A percentile compares a stretch with the other conserved stretches of the same genome.
phyloP scores from a whole-genome alignment of 2,888 invertebrate genomes.

The Scaeva pyrastri region DNA sequence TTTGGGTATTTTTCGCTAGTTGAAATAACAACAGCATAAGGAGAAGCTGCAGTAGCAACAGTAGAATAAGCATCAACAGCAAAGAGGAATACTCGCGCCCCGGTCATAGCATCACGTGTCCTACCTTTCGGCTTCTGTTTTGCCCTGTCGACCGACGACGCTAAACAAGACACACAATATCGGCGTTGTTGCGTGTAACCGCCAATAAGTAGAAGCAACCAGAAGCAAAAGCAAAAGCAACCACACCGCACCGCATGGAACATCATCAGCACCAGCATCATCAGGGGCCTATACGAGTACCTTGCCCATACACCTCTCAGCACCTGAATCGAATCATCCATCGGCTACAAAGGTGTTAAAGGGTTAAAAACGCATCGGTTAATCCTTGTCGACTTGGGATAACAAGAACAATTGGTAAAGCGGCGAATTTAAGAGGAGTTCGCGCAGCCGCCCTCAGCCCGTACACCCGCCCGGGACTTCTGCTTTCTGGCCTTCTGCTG shows the following conservation, averaged over 20 bases:
- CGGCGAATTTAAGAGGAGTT: slow-evolving; percentile 70
- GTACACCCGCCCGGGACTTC: not conserved
- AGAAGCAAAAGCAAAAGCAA: not conserved
- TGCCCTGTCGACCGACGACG: slow-evolving; percentile 63
- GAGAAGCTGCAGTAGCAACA: not conserved
- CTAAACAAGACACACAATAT: slow-evolving; percentile 73
- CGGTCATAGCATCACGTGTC: slow-evolving; percentile 73
- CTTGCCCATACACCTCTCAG: not conserved
- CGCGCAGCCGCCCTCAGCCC: slow-evolving; percentile 7
- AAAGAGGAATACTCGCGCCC: slow-evolving; percentile 32
- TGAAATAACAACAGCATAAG: not conserved
- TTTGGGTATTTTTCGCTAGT: slow-evolving; percentile 45
- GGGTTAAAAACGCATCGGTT: slow-evolving; percentile 75
- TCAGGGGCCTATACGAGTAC: slow-evolving; percentile 3
- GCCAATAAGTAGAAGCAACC: slow-evolving; percentile 68
- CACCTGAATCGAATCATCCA: slow-evolving; percentile 46
- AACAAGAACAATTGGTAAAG: slow-evolving; percentile 76
- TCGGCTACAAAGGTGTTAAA: slow-evolving; percentile 75
- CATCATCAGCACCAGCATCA: slow-evolving; percentile 28
- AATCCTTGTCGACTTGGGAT: slow-evolving; percentile 75
- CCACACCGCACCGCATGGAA: slow-evolving; percentile 14
- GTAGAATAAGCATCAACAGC: not conserved
- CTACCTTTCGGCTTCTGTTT: slow-evolving; percentile 73
- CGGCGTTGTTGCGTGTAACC: slow-evolving; percentile 67
- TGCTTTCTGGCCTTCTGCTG: slow-evolving; percentile 2